Conservation (phyloP, 1,140 invertebrate genomes). For the Polyergus mexicanus region DNA sequence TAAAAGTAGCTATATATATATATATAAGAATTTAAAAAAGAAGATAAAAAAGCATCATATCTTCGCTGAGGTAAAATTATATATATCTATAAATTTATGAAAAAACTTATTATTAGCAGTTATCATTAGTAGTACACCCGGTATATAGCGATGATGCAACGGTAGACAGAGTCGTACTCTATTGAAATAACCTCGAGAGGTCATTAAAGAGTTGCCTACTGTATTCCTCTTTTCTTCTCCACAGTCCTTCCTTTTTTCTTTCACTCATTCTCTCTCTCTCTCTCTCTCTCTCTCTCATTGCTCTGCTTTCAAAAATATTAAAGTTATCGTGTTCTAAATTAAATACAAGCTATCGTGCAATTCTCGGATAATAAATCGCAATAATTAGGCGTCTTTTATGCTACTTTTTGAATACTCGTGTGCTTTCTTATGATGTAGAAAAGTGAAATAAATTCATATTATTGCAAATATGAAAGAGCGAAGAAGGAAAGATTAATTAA, state of each 20-base stretch:
- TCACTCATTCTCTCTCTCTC: neutral
- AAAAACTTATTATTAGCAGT: neutral
- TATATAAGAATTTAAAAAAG: no score
- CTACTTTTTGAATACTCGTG: neutral
- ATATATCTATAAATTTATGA: neutral
- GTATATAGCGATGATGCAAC: slow-evolving; percentile 66
- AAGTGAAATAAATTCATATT: slow-evolving; percentile 26
- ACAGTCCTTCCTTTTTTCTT: slow-evolving; percentile 51
- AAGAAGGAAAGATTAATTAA: slow-evolving; percentile 65
- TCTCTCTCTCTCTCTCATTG: neutral
- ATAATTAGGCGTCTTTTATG: neutral
- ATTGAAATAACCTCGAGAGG: slow-evolving; percentile 81
- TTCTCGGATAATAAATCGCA: neutral
- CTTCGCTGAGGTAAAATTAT: neutral
- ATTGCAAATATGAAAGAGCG: slow-evolving; percentile 41
- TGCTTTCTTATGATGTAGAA: neutral
- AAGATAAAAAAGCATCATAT: neutral
- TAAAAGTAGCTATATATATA: neutral
- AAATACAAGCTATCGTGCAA: neutral
- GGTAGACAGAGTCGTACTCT: slow-evolving; percentile 77
- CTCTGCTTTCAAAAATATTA: slow-evolving; percentile 4
- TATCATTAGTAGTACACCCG: slow-evolving; percentile 9
- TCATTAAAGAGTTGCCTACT: slow-evolving; percentile 79
- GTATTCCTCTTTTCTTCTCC: slow-evolving; percentile 49
- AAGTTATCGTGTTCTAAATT: slow-evolving; percentile 8